phyloP scores from a whole-genome alignment of 2,113 vertebrate genomes.

The Rhea americana region DNA sequence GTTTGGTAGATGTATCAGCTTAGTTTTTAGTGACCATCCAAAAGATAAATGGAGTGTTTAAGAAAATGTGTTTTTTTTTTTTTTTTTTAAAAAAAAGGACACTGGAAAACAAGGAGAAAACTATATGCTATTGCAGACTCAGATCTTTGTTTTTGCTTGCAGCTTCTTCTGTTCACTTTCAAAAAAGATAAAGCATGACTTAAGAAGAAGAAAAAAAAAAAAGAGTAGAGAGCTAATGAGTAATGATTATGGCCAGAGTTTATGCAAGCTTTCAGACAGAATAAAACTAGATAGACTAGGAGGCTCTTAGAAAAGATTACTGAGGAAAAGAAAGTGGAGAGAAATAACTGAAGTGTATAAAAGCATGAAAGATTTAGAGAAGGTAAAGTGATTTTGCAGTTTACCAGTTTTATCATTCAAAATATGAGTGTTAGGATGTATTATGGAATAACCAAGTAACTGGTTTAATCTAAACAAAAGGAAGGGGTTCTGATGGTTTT shows the following conservation, averaged over 20 bases:
- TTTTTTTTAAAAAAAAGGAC: not conserved
- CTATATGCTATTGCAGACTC: fast-evolving
- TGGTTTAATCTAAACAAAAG: not conserved
- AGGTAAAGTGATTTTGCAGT: not conserved
- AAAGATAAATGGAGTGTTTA: not conserved
- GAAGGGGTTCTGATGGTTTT: not conserved
- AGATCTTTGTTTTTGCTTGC: not conserved
- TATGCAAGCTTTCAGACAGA: not conserved
- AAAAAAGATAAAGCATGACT: not conserved
- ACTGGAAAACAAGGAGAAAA: not conserved
- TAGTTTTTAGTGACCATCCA: not conserved
- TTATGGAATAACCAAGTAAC: not conserved
- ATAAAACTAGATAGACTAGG: not conserved
- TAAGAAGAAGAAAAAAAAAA: not conserved
- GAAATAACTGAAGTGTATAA: not conserved
- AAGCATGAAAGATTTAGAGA: not conserved
- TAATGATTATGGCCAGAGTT: not conserved
- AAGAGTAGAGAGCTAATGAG: too few species aligned
- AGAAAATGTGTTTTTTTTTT: not conserved
- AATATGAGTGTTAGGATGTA: not conserved
- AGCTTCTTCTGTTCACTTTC: not conserved
- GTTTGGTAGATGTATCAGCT: not conserved
- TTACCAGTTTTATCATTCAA: not conserved
- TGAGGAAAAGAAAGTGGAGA: not conserved
- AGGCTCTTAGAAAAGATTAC: not conserved